Evolutionary conservation across 1,140 invertebrate species (phyloP).

Genomic region (Goniozus legneri): DNA sequence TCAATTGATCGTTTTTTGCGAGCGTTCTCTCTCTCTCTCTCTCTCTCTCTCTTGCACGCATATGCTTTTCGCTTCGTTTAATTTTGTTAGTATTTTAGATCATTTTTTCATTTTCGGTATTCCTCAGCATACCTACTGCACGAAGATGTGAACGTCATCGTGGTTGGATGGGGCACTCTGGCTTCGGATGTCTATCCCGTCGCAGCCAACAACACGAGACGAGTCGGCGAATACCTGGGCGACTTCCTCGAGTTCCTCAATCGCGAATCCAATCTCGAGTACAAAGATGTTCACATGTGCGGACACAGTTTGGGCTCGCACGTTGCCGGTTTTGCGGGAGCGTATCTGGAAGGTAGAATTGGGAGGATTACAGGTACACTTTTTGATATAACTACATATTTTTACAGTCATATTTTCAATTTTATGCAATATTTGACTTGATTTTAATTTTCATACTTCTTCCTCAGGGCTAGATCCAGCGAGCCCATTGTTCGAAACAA

Average conservation of each 20-base stretch:
- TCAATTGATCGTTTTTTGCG: too few relatives aligned
- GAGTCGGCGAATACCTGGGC: slow-evolving; percentile 41
- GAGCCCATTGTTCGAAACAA: slow-evolving; percentile 51
- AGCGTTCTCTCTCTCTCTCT: not conserved
- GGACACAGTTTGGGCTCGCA: slow-evolving; percentile 83
- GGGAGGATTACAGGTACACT: slow-evolving; percentile 60
- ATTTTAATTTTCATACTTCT: too few relatives aligned
- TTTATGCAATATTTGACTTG: not conserved
- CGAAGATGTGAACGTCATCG: slow-evolving; percentile 61
- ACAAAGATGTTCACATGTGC: slow-evolving; percentile 66
- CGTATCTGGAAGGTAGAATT: slow-evolving; percentile 40
- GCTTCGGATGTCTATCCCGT: slow-evolving; percentile 50
- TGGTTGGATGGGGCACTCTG: slow-evolving; percentile 63
- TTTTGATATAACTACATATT: not conserved
- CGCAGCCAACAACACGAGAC: slow-evolving; percentile 41
- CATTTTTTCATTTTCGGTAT: too few relatives aligned
- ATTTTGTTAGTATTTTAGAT: too few relatives aligned
- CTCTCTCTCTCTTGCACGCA: not conserved
- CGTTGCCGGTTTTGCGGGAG: slow-evolving; percentile 71
- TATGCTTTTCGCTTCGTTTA: not conserved
- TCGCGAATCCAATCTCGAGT: slow-evolving; percentile 42
- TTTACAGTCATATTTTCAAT: not conserved
- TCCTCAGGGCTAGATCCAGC: slow-evolving; percentile 57
- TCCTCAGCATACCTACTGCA: slow-evolving; percentile 56
- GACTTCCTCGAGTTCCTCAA: slow-evolving; percentile 41